Base-by-base conservation (phyloP, 1,140 invertebrate genomes). In the Trissolcus basalis region DNA sequence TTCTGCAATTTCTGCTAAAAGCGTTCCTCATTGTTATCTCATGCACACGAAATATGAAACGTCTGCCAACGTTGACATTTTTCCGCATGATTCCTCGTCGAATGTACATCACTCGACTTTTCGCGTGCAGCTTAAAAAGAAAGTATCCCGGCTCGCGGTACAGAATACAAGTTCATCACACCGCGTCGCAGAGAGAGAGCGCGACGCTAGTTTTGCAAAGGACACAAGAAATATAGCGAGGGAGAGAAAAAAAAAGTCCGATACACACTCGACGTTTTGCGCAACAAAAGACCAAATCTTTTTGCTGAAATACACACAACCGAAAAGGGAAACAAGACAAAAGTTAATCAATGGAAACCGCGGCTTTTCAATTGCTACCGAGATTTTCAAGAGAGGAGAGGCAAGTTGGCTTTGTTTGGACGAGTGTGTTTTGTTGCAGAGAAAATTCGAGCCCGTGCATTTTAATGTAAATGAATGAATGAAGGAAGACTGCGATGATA, bases 51-150 rank as follows among this genome's bases (percentile, higher is more conserved):
- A 60, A 73, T 73, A 67, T 73, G 61, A 65, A 65, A 61, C 35
- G 56, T 60, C 61, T 65, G 47, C 43, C 61, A 60, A 67, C 49
- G 59, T 73, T 73, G 70, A 61, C 61, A 65, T 60, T 55, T 65
- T 65, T 43, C 44, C 45, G 39, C 50, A 39, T 55, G 70, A 67
- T 67, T 73, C 45, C 50, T 67, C 61, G 60, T 19, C 69, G 54
- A 65, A 67, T 60, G 55, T 65, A 36, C 49, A 60, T 54, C 54
- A 60, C 53, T 54, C 48, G 47, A 64, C 48, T 11, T 48, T 65
- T 72, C 55, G 59, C 27, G 53, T 39, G 36, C 51, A 58, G n/a
- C 10, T 71, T 39, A 14, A 15, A 41, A 56, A n/a, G 35, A 48
- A 60, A 63, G 53, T 50, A 50, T 56, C 19, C 35, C 44, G 43